These are phyloP conservation scores for Okapia johnstoni DNA, from an alignment of 2,113 vertebrate genomes.

Conservation along the genomic window DNA sequence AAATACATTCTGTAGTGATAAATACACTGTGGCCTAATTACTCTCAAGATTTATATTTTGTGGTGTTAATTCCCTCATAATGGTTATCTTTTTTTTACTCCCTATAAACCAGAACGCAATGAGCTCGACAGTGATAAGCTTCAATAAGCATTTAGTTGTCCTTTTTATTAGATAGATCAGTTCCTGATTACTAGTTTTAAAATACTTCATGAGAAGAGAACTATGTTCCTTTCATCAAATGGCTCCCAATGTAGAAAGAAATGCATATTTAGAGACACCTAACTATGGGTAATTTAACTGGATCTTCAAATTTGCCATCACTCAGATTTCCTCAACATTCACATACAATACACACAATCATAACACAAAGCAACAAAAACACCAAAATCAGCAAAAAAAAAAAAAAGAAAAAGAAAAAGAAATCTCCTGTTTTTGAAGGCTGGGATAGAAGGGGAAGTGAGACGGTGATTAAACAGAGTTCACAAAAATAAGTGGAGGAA, in stretches of 20 bases:
- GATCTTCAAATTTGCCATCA: slow-evolving; percentile 17
- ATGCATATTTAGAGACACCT: not conserved
- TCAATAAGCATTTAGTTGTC: slow-evolving; percentile 28
- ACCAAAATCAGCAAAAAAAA: not conserved
- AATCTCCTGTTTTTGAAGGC: not conserved
- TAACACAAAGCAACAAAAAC: not conserved
- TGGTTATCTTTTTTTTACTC: slow-evolving; percentile 46
- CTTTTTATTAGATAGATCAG: slow-evolving; percentile 48
- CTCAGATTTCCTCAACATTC: not conserved
- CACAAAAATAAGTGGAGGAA: not conserved
- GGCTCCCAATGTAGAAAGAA: not conserved
- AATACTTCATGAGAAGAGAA: not conserved
- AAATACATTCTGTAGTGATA: slow-evolving; percentile 62
- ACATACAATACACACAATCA: not conserved
- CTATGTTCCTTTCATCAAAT: not conserved
- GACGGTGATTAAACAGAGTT: not conserved
- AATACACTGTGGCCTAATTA: slow-evolving; percentile 60
- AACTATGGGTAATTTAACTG: slow-evolving; percentile 36
- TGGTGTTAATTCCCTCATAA: slow-evolving; percentile 49
- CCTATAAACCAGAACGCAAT: slow-evolving; percentile 43
- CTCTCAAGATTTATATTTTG: slow-evolving; percentile 66
- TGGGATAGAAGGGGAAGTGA: not conserved
- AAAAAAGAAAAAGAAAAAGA: not conserved
- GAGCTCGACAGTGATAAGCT: slow-evolving; percentile 7
- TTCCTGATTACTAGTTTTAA: slow-evolving; percentile 42